phyloP scores from a whole-genome alignment of 2,113 vertebrate species.

The Xenopus laevis region DNA sequence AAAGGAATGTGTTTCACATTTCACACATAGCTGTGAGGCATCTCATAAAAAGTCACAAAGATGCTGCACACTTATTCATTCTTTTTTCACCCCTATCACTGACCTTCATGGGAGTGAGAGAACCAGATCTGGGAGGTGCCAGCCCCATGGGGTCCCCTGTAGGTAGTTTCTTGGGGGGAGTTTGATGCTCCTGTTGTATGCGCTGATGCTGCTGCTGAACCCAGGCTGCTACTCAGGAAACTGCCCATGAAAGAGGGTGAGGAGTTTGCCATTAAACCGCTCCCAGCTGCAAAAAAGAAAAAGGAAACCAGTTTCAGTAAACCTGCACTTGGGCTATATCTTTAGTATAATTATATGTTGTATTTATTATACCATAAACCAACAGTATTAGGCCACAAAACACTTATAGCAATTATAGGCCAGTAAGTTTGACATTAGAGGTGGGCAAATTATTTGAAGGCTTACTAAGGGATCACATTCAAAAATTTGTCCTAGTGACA shows the following conservation, averaged over 20 bases:
- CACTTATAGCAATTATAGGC: too few relatives aligned
- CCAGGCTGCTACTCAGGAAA: constrained; percentile 90
- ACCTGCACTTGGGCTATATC: too few relatives aligned
- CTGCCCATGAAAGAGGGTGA: constrained; percentile 94
- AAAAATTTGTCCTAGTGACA: too few relatives aligned
- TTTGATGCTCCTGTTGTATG: constrained; percentile 79
- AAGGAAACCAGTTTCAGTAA: too few relatives aligned
- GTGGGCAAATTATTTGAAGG: too few relatives aligned
- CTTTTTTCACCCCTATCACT: constrained; percentile 29
- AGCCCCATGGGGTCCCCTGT: constrained; percentile 80
- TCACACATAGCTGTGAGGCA: too few relatives aligned
- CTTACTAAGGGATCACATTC: too few relatives aligned
- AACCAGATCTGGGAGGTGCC: constrained; percentile 95
- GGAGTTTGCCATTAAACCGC: constrained; percentile 89
- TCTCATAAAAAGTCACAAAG: too few relatives aligned
- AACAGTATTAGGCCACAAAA: too few relatives aligned
- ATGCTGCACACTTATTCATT: background rate
- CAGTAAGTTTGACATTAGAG: too few relatives aligned
- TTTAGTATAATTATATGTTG: background rate
- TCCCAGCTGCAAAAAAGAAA: constrained; percentile 65
- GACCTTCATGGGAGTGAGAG: constrained; percentile 96
- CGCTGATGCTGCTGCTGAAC: constrained; percentile 74
- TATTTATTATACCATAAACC: too few relatives aligned
- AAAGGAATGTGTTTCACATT: too few relatives aligned
- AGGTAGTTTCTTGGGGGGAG: constrained; percentile 84